Percentiles rank a stretch among this genome's conserved stretches.
Evolutionary conservation across 2,113 vertebrate species (phyloP).

Genomic region (Gallinago media): DNA sequence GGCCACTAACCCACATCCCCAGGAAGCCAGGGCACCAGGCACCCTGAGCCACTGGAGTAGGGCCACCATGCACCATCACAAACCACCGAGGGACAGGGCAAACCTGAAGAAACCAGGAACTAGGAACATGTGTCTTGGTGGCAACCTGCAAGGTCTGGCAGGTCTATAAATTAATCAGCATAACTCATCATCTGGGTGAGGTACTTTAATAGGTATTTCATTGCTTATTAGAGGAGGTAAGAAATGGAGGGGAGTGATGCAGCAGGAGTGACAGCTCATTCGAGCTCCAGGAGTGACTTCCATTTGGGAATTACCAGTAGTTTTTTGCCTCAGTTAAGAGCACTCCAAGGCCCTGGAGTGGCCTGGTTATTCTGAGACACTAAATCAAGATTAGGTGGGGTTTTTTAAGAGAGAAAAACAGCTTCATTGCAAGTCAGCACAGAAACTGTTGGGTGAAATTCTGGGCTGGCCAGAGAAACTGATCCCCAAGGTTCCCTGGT

Average conservation of each 20-base stretch:
- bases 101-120: neutral
- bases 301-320: neutral
- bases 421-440: rapidly evolving
- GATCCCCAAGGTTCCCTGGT: neutral
- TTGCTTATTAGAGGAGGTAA: neutral
- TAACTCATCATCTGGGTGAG: neutral
- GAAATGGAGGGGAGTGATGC: neutral
- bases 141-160: neutral
- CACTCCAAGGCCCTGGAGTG: neutral
- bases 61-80: rapidly evolving
- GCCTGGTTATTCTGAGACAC: neutral
- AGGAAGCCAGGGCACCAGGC: neutral
- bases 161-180: neutral
- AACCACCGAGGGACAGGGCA: neutral
- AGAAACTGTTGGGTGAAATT: neutral
- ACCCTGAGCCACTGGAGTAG: neutral
- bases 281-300: neutral
- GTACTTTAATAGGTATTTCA: neutral
- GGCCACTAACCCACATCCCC: neutral
- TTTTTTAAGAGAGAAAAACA: neutral
- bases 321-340: neutral
- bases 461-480: neutral
- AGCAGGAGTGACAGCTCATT: neutral
- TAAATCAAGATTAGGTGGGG: neutral
- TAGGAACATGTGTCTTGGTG: rapidly evolving